phyloP scores from a whole-genome alignment of 2,888 invertebrate species.

The Entomobrya multifasciata region DNA sequence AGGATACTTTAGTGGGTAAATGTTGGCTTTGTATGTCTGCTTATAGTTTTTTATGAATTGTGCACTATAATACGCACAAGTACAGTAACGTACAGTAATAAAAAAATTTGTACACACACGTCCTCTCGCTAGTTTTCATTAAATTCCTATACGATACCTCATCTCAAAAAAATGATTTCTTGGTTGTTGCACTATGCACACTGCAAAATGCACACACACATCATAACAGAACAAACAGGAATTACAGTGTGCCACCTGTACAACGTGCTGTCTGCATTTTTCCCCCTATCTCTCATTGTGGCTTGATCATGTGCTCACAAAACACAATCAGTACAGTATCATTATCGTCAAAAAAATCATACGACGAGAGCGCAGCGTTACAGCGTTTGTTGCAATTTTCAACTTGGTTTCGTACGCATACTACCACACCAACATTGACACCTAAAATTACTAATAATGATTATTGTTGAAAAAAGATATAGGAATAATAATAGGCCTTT shows the following conservation, averaged over 20 bases:
- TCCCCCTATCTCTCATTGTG: neutral
- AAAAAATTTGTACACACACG: neutral
- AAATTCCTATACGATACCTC: neutral
- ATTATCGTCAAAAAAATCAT: neutral
- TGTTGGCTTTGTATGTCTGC: neutral
- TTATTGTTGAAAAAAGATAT: neutral
- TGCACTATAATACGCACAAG: neutral
- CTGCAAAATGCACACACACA: neutral
- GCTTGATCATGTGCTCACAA: conserved; percentile 10
- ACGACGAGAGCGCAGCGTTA: too few relatives aligned
- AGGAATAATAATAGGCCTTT: neutral
- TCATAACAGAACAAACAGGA: neutral
- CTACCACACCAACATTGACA: neutral
- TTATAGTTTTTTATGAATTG: neutral
- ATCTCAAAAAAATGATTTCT: neutral
- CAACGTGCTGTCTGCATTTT: neutral
- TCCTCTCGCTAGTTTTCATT: conserved; percentile 29
- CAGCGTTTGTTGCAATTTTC: conserved; percentile 9
- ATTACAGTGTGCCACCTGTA: neutral
- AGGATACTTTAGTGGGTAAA: conserved; percentile 3
- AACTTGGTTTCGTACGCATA: neutral
- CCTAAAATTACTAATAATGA: conserved; percentile 22
- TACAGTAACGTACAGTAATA: neutral
- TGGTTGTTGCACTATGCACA: neutral
- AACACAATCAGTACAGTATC: neutral